These are phyloP conservation scores for Eriocheir sinensis DNA, from an alignment of 1,140 invertebrate genomes.

Conservation along the genomic window DNA sequence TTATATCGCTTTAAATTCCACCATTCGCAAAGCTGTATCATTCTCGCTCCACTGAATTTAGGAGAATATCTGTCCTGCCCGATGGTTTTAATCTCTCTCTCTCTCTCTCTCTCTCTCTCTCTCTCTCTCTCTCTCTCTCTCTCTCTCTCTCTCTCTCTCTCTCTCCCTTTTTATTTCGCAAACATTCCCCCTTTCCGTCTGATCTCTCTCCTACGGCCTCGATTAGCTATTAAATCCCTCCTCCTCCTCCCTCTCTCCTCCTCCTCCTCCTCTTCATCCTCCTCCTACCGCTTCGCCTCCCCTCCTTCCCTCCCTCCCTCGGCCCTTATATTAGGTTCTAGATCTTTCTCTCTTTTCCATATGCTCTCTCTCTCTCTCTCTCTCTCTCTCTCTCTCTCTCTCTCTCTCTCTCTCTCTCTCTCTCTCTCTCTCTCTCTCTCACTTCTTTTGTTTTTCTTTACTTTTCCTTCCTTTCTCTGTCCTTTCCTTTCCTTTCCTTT, in stretches of 20 bases:
- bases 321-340: too few relatives aligned
- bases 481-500: too few relatives aligned
- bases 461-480: too few relatives aligned
- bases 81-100: neutral
- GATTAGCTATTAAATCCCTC: neutral
- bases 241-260: neutral
- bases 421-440: conserved; percentile 22
- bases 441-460: too few relatives aligned
- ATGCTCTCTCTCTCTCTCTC: neutral
- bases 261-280: neutral
- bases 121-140: too few relatives aligned
- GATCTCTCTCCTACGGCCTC: neutral
- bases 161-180: too few relatives aligned
- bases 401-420: conserved; percentile 22
- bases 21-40: neutral
- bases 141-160: too few relatives aligned
- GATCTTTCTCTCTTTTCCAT: too few relatives aligned
- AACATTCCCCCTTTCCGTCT: too few relatives aligned
- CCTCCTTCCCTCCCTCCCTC: too few relatives aligned
- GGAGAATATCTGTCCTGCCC: neutral
- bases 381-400: neutral
- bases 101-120: conserved; percentile 7
- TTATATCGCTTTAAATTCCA: neutral
- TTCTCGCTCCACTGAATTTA: neutral
- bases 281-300: neutral